Evolutionary conservation across 2,888 invertebrate species (phyloP).

Genomic region (Chymomyza caudatula): DNA sequence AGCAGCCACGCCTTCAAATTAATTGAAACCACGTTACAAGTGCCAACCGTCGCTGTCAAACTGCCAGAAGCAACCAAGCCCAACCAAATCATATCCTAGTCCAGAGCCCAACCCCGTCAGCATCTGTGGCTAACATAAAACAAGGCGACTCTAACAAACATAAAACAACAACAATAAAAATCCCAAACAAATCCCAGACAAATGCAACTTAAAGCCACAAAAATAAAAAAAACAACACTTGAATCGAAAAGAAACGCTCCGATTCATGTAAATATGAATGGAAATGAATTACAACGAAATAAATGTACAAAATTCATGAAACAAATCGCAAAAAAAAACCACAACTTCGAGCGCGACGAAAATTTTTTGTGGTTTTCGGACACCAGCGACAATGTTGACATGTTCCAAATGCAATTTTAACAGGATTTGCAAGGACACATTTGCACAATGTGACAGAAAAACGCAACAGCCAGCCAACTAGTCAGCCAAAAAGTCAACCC

Average conservation of each 20-base stretch:
- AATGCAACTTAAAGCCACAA: conserved; percentile 37
- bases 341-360: conserved; percentile 22
- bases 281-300: conserved; percentile 69
- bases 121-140: conserved; percentile 46
- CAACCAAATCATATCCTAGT: conserved; percentile 35
- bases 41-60: conserved; percentile 50
- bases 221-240: conserved; percentile 22
- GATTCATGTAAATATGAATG: conserved; percentile 65
- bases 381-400: conserved; percentile 61
- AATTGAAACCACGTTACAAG: conserved; percentile 64
- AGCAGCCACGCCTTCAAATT: conserved; percentile 52
- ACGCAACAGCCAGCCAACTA: conserved; percentile 44
- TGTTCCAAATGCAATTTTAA: conserved; percentile 71
- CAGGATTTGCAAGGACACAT: conserved; percentile 71
- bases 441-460: conserved; percentile 71
- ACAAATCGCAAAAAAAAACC: conserved; percentile 57
- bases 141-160: conserved; percentile 5
- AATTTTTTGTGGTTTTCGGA: conserved; percentile 21
- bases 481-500: conserved; percentile 55
- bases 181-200: conserved; percentile 60
- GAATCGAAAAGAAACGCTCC: conserved; percentile 34
- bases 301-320: conserved; percentile 56
- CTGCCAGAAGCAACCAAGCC: conserved; percentile 28
- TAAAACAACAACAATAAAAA: conserved; percentile 25
- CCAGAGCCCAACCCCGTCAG: conserved; percentile 15